Conservation (phyloP, 2,113 vertebrate species). For the Atractosteus spatula region DNA sequence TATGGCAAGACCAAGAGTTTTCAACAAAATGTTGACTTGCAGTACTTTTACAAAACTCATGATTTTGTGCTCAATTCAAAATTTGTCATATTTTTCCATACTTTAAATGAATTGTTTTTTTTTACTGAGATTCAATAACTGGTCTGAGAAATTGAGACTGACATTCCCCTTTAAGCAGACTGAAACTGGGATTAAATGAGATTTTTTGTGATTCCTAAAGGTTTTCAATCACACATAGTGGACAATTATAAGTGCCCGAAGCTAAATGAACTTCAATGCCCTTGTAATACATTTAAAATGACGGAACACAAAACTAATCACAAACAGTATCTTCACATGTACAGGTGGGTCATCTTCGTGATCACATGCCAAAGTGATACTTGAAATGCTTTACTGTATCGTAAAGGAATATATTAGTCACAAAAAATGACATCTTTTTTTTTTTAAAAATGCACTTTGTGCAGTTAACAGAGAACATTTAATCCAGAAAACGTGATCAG, state of each 20-base stretch:
- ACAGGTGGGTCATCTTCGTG: background rate
- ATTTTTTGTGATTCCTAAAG: background rate
- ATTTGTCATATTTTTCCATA: too few relatives aligned
- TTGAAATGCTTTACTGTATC: constrained; percentile 18
- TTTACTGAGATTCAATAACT: too few relatives aligned
- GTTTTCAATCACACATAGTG: background rate
- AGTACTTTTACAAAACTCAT: too few relatives aligned
- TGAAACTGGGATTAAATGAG: background rate
- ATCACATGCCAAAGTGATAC: background rate
- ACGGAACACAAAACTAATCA: constrained; percentile 4
- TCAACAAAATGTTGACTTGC: too few relatives aligned
- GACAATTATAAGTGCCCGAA: constrained; percentile 8
- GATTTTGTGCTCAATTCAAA: too few relatives aligned
- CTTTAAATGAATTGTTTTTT: too few relatives aligned
- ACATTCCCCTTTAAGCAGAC: too few relatives aligned
- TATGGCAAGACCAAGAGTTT: too few relatives aligned
- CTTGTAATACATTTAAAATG: constrained; percentile 32
- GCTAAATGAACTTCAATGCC: constrained; percentile 8
- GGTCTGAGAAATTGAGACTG: too few relatives aligned
- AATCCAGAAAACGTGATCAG: constrained; percentile 23
- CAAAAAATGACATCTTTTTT: constrained; percentile 18
- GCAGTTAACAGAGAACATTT: constrained; percentile 36
- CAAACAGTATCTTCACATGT: constrained; percentile 3
- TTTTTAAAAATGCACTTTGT: constrained; percentile 44
- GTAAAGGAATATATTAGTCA: constrained; percentile 22